phyloP scores from a whole-genome alignment of 2,113 vertebrate genomes.

The Lichenostomus cassidix region DNA sequence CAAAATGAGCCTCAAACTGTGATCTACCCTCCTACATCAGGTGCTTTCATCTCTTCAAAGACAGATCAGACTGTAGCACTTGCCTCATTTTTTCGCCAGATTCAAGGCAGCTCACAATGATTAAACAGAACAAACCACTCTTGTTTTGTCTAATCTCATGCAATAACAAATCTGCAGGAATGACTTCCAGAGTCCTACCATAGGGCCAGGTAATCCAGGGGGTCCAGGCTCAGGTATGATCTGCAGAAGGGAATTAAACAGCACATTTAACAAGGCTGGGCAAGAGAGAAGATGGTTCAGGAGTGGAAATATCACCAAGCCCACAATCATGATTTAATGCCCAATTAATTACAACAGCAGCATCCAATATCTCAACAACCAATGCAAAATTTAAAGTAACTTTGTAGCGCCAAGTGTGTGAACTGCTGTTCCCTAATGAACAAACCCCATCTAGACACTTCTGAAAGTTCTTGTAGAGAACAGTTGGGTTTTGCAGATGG shows the following conservation, averaged over 20 bases:
- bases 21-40: not conserved
- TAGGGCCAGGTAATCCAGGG: slow-evolving; percentile 84
- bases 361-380: not conserved
- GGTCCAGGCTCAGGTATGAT: slow-evolving; percentile 89
- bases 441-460: not conserved
- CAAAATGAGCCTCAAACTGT: not conserved
- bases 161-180: not conserved
- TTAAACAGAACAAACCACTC: not conserved
- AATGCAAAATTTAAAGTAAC: not conserved
- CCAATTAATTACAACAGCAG: not conserved
- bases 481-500: not conserved
- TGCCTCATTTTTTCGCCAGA: not conserved
- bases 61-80: not conserved
- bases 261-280: not conserved
- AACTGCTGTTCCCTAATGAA: not conserved
- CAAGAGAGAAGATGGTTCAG: not conserved
- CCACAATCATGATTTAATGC: not conserved
- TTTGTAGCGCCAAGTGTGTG: accelerated
- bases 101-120: not conserved
- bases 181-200: slow-evolving; percentile 66
- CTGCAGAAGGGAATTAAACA: slow-evolving; percentile 73
- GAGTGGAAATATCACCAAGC: not conserved
- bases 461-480: not conserved
- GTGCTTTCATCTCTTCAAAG: not conserved
- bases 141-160: not conserved